Evolutionary conservation across 2,797 vertebrate species (phyloP).

Genomic region (Nyctibius grandis): DNA sequence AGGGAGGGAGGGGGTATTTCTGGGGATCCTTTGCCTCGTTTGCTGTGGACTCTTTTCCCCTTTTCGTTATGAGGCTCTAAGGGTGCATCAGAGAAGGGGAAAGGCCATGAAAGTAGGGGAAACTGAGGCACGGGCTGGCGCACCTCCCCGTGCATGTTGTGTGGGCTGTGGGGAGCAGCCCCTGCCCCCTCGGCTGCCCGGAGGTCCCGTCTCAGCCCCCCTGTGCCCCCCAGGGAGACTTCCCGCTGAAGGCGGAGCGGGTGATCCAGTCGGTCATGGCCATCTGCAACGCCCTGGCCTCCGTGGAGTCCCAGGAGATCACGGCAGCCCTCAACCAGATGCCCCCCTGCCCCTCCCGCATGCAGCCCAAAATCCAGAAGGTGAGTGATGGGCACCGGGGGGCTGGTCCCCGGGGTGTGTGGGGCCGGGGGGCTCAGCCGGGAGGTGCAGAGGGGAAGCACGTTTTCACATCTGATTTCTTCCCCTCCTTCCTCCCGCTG

Average conservation of each 20-base stretch:
- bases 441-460: not conserved
- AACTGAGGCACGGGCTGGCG: not conserved
- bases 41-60: not conserved
- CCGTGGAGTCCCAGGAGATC: conserved; percentile 89
- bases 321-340: conserved; percentile 89
- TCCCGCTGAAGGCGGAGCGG: conserved; percentile 85
- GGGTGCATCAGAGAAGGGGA: not conserved
- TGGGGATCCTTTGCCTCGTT: not conserved
- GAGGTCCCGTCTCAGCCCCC: not conserved
- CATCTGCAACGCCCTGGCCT: conserved; percentile 89
- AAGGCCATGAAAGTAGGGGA: not conserved
- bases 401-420: not conserved
- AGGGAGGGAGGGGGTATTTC: not conserved
- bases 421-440: fast-evolving
- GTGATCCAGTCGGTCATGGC: conserved; percentile 95
- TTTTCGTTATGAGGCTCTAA: not conserved
- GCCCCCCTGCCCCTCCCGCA: conserved; percentile 91
- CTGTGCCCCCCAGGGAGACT: conserved; percentile 75
- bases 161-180: not conserved
- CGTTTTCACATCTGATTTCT: not conserved
- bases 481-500: not conserved
- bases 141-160: fast-evolving
- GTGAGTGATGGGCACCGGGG: conserved; percentile 49
- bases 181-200: not conserved
- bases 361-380: conserved; percentile 92